A percentile compares a stretch with the other conserved stretches of the same genome.
These are phyloP conservation scores for Tridacna crocea DNA, from an alignment of 2,888 invertebrate genomes.

Conservation along the genomic window DNA sequence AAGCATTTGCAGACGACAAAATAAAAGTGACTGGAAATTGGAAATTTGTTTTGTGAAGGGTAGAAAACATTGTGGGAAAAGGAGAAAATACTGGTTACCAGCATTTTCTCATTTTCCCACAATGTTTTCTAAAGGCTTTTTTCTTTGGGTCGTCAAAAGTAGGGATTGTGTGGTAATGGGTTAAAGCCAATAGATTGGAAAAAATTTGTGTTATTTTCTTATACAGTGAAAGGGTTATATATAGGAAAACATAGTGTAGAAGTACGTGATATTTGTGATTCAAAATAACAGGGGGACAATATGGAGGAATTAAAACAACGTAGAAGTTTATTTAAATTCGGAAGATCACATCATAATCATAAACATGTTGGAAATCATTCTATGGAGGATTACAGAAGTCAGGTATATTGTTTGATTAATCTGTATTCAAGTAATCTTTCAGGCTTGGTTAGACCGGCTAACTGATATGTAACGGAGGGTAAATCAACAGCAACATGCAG, in stretches of 20 bases:
- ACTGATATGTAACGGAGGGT: no score
- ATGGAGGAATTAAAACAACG: constrained; percentile 18
- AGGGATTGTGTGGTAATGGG: neutral
- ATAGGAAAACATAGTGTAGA: no score
- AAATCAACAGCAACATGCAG: no score
- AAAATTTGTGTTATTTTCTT: no score
- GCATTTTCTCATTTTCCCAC: neutral
- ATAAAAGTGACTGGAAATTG: no score
- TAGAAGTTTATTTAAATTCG: constrained; percentile 8
- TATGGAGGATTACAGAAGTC: neutral
- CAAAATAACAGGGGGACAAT: neutral
- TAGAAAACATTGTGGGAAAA: neutral
- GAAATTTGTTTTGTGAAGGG: no score
- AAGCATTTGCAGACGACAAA: no score
- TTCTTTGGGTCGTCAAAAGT: neutral
- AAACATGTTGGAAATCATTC: constrained; percentile 7
- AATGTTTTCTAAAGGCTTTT: neutral
- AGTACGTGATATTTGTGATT: no score
- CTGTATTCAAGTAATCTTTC: no score
- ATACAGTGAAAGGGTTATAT: no score
- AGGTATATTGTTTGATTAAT: neutral
- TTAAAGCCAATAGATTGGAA: no score
- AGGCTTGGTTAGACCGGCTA: no score
- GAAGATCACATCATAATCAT: constrained; percentile 6
- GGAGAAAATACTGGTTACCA: neutral